Evolutionary conservation across 2,888 invertebrate species (phyloP).

Genomic region (Axea sp.): DNA sequence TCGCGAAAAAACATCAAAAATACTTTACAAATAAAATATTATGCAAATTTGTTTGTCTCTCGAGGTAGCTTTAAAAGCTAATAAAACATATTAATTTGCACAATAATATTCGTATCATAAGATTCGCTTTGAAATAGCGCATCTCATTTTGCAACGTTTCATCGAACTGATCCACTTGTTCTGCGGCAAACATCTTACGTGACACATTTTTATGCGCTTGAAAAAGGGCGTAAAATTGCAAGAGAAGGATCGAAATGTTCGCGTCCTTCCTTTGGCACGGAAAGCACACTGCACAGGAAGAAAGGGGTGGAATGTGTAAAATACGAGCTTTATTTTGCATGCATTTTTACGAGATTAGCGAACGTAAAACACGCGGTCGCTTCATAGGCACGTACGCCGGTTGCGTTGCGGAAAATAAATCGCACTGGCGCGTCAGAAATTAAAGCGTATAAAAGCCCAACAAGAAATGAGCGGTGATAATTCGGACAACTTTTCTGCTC

Average conservation of each 20-base stretch:
- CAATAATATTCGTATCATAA: conserved; percentile 6
- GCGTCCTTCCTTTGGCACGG: conserved; percentile 45
- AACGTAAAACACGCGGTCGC: conserved; percentile 71
- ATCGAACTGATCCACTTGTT: conserved; percentile 34
- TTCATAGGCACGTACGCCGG: conserved; percentile 71
- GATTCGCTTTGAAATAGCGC: conserved; percentile 4
- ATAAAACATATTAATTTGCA: too few relatives aligned
- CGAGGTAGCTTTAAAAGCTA: too few relatives aligned
- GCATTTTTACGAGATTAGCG: conserved; percentile 76
- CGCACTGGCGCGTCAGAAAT: conserved; percentile 70
- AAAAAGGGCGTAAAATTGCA: conserved; percentile 50
- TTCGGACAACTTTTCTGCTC: conserved; percentile 26
- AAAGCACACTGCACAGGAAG: conserved; percentile 18
- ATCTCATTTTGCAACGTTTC: conserved; percentile 19
- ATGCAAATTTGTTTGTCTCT: too few relatives aligned
- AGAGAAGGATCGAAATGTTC: conserved; percentile 42
- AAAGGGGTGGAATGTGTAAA: conserved; percentile 59
- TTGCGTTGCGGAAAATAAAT: conserved; percentile 69
- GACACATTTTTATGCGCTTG: conserved; percentile 41
- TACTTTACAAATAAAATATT: too few relatives aligned
- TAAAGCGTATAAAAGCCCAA: conserved; percentile 72
- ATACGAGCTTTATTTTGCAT: conserved; percentile 73
- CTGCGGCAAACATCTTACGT: conserved; percentile 6
- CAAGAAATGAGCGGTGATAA: conserved; percentile 27
- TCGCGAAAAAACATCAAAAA: too few relatives aligned